A percentile compares a stretch with the other conserved stretches of the same genome.
phyloP scores from a whole-genome alignment of 2,797 vertebrate species.

The Zalophus californianus region DNA sequence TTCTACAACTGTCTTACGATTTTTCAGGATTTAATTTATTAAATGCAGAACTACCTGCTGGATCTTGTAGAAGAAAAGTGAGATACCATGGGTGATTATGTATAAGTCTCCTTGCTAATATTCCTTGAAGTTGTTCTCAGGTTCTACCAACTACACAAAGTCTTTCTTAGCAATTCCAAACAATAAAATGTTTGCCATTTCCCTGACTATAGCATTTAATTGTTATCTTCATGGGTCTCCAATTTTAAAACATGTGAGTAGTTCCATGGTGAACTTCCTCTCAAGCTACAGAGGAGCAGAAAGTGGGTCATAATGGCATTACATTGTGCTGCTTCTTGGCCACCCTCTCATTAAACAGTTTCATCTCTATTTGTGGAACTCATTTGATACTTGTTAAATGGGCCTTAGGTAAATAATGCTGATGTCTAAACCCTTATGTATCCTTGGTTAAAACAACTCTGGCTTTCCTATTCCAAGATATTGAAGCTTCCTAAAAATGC shows the following conservation, averaged over 20 bases:
- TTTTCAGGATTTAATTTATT: neutral
- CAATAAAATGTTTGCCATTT: neutral
- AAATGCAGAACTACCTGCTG: neutral
- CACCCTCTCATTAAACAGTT: neutral
- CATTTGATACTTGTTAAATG: neutral
- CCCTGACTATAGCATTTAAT: neutral
- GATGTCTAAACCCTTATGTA: neutral
- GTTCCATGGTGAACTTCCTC: neutral
- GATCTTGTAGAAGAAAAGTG: neutral
- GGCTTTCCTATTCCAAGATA: neutral
- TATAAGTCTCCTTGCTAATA: neutral
- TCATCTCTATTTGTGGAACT: neutral
- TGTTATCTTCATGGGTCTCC: neutral
- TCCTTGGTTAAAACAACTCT: neutral
- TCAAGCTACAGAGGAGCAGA: neutral
- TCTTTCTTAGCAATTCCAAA: neutral
- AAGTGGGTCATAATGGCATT: neutral
- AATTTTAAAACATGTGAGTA: neutral
- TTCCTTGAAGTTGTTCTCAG: neutral
- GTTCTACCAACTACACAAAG: neutral
- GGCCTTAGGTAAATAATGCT: neutral
- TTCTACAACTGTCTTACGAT: neutral
- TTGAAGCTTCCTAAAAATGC: neutral
- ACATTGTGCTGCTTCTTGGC: neutral
- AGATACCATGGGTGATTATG: neutral